Conservation (phyloP, 2,113 vertebrate genomes). For the Puntigrus tetrazona region DNA sequence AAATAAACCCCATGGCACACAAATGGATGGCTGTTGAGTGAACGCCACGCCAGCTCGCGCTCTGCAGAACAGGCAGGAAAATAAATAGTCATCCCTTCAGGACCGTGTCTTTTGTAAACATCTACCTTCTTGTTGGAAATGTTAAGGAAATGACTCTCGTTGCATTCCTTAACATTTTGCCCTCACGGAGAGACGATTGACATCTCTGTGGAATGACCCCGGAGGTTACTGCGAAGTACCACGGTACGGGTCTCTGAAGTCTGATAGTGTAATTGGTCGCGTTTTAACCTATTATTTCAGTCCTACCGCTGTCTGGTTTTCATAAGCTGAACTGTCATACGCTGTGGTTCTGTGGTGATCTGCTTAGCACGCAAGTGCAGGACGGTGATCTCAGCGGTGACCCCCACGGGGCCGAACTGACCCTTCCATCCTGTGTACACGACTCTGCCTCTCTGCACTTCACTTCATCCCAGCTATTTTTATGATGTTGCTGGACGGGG, state of each 20-base stretch:
- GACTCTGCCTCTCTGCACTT: constrained; percentile 64
- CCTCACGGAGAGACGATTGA: constrained; percentile 47
- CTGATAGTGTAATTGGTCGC: constrained; percentile 6
- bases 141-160: constrained; percentile 62
- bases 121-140: constrained; percentile 60
- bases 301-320: constrained; percentile 4
- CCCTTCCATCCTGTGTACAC: constrained; percentile 70
- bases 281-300: constrained; percentile 20
- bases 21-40: constrained; percentile 79
- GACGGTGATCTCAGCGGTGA: constrained; percentile 59
- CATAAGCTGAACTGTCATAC: neutral
- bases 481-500: constrained; percentile 67
- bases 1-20: constrained; percentile 78
- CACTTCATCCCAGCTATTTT: constrained; percentile 73
- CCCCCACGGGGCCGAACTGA: constrained; percentile 58
- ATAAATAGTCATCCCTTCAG: constrained; percentile 72
- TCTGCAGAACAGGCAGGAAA: constrained; percentile 72
- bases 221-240: constrained; percentile 3
- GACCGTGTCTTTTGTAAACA: constrained; percentile 75
- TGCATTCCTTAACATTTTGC: constrained; percentile 62
- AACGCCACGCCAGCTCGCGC: constrained; percentile 68
- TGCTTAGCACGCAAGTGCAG: constrained; percentile 32
- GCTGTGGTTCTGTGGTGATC: constrained; percentile 10
- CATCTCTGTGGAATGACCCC: neutral
- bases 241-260: neutral